These are phyloP conservation scores for Cryptophagus acutangulus DNA, from an alignment of 2,888 invertebrate genomes.

Conservation along the genomic window DNA sequence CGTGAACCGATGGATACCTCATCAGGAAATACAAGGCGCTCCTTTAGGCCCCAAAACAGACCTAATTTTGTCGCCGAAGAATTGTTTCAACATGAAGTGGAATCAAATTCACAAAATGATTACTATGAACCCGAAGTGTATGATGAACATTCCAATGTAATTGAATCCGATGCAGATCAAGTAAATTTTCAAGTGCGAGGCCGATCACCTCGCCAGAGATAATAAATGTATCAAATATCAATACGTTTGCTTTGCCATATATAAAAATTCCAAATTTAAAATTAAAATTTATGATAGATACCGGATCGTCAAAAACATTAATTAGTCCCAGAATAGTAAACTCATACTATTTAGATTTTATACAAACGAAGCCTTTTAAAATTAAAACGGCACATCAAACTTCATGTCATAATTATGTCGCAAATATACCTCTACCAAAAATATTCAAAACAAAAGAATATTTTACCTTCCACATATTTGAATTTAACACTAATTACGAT, in stretches of 20 bases:
- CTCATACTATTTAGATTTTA: no score
- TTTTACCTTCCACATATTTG: constrained; percentile 2
- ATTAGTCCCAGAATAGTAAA: not conserved
- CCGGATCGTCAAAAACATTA: not conserved
- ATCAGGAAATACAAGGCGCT: constrained; percentile 1
- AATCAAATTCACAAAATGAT: not conserved
- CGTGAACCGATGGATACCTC: constrained; percentile 5
- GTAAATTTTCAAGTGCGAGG: not conserved
- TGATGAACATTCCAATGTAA: not conserved
- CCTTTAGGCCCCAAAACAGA: not conserved
- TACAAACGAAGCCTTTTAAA: constrained; percentile 4
- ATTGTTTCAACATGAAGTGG: constrained; percentile 6
- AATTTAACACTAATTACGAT: not conserved
- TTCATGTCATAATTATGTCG: not conserved
- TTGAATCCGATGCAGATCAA: not conserved
- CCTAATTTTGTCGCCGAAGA: constrained; percentile 5
- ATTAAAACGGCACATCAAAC: constrained; percentile 2
- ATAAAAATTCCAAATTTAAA: no score
- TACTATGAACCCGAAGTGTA: no score
- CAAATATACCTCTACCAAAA: constrained; percentile 3
- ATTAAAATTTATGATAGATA: not conserved
- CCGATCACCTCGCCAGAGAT: no score
- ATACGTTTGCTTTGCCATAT: not conserved
- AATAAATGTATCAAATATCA: not conserved
- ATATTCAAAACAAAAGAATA: not conserved